phyloP scores from a whole-genome alignment of 2,888 invertebrate species.

The Liodrosophila aerea region DNA sequence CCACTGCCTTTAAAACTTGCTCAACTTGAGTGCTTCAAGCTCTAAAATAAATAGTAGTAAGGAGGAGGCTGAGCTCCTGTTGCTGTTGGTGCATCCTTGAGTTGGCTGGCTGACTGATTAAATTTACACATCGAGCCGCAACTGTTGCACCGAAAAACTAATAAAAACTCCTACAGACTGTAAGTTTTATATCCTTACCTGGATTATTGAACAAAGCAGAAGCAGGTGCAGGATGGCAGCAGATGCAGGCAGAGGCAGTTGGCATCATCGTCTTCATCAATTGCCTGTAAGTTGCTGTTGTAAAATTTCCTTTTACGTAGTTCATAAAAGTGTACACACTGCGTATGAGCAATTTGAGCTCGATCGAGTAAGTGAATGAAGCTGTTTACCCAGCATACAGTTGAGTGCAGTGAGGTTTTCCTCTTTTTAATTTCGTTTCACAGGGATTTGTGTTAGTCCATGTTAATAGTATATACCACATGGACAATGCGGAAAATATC shows the following conservation, averaged over 20 bases:
- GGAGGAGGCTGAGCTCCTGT: neutral
- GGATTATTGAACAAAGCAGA: slow-evolving; percentile 19
- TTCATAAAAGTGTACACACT: slow-evolving; percentile 32
- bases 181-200: slow-evolving; percentile 41
- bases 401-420: no score
- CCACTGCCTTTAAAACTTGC: slow-evolving; percentile 47
- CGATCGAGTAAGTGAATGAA: no score
- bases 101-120: slow-evolving; percentile 61
- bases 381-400: no score
- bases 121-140: slow-evolving; percentile 70
- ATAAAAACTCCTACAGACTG: slow-evolving; percentile 31
- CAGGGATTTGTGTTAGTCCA: neutral
- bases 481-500: neutral
- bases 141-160: slow-evolving; percentile 65
- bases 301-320: slow-evolving; percentile 48
- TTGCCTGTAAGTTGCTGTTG: slow-evolving; percentile 62
- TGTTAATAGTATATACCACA: neutral
- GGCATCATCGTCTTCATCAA: slow-evolving; percentile 55
- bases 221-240: no score
- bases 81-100: slow-evolving; percentile 38
- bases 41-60: slow-evolving; percentile 19
- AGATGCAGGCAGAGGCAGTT: slow-evolving; percentile 51
- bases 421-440: no score
- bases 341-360: slow-evolving; percentile 50
- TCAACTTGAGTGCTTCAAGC: slow-evolving; percentile 25